Percentiles rank a stretch among this genome's conserved stretches.
Conservation (phyloP, 2,888 invertebrate species). For the Meloe dianella region DNA sequence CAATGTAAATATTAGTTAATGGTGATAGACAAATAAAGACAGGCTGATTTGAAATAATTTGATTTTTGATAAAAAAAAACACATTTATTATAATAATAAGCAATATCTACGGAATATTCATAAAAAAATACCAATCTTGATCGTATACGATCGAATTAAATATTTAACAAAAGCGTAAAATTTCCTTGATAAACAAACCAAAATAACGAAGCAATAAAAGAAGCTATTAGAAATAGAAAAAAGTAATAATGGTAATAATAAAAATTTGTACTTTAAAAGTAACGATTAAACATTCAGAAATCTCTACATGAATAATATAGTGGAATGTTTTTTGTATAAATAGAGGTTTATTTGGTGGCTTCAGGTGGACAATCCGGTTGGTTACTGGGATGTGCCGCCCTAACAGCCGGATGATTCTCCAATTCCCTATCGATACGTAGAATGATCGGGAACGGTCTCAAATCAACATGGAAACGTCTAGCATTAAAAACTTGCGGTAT, state of each 20-base stretch:
- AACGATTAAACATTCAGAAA: constrained; percentile 10
- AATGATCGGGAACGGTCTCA: constrained; percentile 88
- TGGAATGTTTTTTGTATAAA: background rate
- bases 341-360: constrained; percentile 23
- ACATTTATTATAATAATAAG: constrained; percentile 32
- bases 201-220: constrained; percentile 14
- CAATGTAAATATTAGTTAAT: constrained; percentile 28
- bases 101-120: constrained; percentile 23
- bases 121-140: constrained; percentile 27
- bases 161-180: constrained; percentile 27
- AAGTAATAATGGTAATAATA: background rate
- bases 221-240: background rate
- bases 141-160: constrained; percentile 11
- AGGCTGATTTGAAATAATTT: constrained; percentile 37
- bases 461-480: constrained; percentile 89
- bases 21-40: constrained; percentile 31
- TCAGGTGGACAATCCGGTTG: constrained; percentile 95
- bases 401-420: constrained; percentile 87
- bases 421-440: constrained; percentile 84
- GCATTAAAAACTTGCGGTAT: constrained; percentile 97
- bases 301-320: background rate
- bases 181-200: constrained; percentile 16
- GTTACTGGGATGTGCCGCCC: constrained; percentile 86
- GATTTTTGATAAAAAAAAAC: constrained; percentile 23
- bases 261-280: background rate